Evolutionary conservation across 2,113 vertebrate species (phyloP).

Genomic region (Craseonycteris thonglongyai): DNA sequence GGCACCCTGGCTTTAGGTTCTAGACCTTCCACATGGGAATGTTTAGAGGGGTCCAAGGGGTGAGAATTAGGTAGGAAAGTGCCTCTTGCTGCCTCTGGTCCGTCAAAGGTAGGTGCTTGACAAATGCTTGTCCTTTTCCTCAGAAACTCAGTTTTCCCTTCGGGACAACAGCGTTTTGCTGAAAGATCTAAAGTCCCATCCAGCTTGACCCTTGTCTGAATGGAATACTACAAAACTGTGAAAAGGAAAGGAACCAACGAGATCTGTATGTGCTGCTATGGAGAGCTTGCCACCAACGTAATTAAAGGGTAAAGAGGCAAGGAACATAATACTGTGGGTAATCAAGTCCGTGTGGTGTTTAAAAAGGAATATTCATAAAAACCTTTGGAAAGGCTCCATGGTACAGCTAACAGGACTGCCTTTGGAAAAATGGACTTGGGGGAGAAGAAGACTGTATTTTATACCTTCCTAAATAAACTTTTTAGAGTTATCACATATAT

Average conservation of each 20-base stretch:
- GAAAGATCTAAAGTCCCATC: neutral
- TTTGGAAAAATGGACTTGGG: too few relatives aligned
- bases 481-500: fast-evolving
- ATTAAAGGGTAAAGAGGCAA: neutral
- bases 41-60: too few relatives aligned
- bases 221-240: neutral
- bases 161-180: neutral
- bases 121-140: neutral
- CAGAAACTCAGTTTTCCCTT: neutral
- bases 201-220: neutral
- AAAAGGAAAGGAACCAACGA: neutral
- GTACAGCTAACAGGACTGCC: neutral
- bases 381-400: fast-evolving
- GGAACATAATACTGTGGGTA: neutral
- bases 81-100: neutral
- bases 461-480: fast-evolving
- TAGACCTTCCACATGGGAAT: too few relatives aligned
- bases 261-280: fast-evolving
- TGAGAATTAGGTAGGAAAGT: neutral
- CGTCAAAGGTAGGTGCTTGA: fast-evolving
- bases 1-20: neutral
- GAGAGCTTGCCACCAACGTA: fast-evolving
- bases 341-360: neutral
- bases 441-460: neutral
- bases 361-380: neutral